phyloP scores from a whole-genome alignment of 1,140 invertebrate species.

The Lucilia sericata region DNA sequence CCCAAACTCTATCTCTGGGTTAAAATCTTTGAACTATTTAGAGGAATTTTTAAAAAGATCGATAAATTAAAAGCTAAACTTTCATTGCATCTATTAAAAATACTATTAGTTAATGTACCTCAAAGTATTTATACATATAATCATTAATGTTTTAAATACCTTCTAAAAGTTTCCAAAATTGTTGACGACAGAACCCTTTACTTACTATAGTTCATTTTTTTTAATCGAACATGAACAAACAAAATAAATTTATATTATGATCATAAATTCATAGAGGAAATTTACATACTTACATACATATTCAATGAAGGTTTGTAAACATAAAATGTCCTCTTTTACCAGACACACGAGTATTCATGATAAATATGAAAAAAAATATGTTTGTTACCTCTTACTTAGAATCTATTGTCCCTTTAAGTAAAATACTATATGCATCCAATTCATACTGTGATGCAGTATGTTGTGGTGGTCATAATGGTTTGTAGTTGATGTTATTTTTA shows the following conservation, averaged over 20 bases:
- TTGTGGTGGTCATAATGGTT: neutral
- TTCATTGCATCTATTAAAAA: too few relatives aligned
- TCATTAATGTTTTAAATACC: constrained; percentile 1
- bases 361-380: neutral
- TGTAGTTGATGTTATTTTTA: neutral
- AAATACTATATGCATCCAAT: too few relatives aligned
- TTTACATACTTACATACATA: neutral
- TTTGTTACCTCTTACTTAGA: neutral
- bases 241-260: constrained; percentile 40
- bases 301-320: neutral
- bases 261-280: constrained; percentile 34
- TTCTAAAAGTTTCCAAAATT: constrained; percentile 16
- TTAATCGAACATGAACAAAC: constrained; percentile 33
- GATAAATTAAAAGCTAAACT: too few relatives aligned
- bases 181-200: constrained; percentile 2
- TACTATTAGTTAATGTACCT: too few relatives aligned
- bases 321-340: neutral
- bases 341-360: neutral
- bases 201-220: neutral
- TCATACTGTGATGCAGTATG: neutral
- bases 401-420: neutral
- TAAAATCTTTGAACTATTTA: too few relatives aligned
- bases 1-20: too few relatives aligned
- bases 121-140: neutral
- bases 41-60: too few relatives aligned